Evolutionary conservation across 2,797 vertebrate genomes (phyloP), one percentile per base, ranked within the genome.

Genomic region (Ispidina lecontei): DNA sequence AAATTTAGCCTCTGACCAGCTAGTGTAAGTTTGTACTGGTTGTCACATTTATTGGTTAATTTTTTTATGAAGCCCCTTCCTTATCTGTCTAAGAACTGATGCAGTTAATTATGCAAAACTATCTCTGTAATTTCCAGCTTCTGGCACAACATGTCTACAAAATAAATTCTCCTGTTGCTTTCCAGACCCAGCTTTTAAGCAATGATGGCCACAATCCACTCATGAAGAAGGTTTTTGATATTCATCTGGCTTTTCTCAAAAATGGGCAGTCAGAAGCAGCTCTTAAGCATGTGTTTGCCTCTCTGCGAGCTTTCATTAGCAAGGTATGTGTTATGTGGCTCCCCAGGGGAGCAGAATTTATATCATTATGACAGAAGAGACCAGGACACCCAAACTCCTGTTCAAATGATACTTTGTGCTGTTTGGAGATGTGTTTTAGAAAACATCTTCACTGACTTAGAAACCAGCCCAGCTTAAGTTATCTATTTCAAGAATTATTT

Each of bases 221-320:
- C 91, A 99, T 99, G 99, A 99, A 98, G 96, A 99, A 99, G 92
- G 98, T 99, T 59, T 99, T 99, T 89, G 99, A 99, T 58, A 98
- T 99, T 89, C 99, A 99, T 92, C 97, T 99, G 67, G 98, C 98
- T 83, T 99, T 99, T 95, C 98, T 99, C 56, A 98, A 98, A 96
- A 98, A 98, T 0, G 98, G 99, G 46, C 99, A 99, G 67, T 99
- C 99, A 12, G 99, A 99, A 95, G 96, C 97, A 1, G 98, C 99
- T 3, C 97, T 99, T 91, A 98, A 98, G 90, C 99, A 99, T 0
- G 98, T 99, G 26, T 99, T 99, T 13, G 98, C 99, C 12, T 98
- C 98, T 3, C 97, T 99, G 80, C 97, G 99, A 94, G 98, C 98
- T 63, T 99, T 99, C 93, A 99, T 99, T 58, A 98, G 98, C 97